A percentile compares a stretch with the other conserved stretches of the same genome.
These are phyloP conservation scores for Leptinotarsa haldemani DNA, from an alignment of 2,888 invertebrate species.

Conservation along the genomic window DNA sequence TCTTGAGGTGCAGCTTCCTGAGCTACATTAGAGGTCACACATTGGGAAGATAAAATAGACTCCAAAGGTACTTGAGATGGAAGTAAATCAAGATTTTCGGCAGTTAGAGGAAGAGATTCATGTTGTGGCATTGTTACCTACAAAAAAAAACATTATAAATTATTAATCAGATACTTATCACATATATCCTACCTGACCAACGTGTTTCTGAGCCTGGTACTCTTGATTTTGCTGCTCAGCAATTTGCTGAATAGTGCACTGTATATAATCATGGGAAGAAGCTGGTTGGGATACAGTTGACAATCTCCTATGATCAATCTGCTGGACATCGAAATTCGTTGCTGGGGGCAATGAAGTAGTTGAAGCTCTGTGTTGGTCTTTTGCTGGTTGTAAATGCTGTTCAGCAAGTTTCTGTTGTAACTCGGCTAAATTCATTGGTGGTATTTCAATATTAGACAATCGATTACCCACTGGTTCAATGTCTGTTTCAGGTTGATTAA, in stretches of 20 bases:
- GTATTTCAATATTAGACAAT: conserved; percentile 53
- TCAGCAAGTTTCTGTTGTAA: conserved; percentile 62
- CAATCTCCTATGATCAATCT: conserved; percentile 56
- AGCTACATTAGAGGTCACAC: conserved; percentile 35
- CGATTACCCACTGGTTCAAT: conserved; percentile 46
- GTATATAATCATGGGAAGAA: conserved; percentile 55
- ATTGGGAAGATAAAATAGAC: conserved; percentile 38
- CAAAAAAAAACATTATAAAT: background rate
- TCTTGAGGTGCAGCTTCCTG: conserved; percentile 30
- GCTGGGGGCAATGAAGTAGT: conserved; percentile 60
- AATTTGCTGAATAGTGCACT: conserved; percentile 50
- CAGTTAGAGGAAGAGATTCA: conserved; percentile 36
- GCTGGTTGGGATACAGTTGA: conserved; percentile 61
- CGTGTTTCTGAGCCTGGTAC: conserved; percentile 41
- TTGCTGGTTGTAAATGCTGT: conserved; percentile 52
- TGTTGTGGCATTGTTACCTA: conserved; percentile 30
- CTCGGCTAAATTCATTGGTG: conserved; percentile 60
- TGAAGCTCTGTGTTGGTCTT: conserved; percentile 54
- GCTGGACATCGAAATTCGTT: conserved; percentile 55
- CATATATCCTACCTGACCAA: conserved; percentile 31
- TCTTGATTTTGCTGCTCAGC: conserved; percentile 46
- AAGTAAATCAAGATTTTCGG: conserved; percentile 31
- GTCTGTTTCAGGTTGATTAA: conserved; percentile 19
- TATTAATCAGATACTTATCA: background rate
- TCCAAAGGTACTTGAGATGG: conserved; percentile 34